Conservation (phyloP, 2,888 invertebrate genomes). For the Drosophila borborema region DNA sequence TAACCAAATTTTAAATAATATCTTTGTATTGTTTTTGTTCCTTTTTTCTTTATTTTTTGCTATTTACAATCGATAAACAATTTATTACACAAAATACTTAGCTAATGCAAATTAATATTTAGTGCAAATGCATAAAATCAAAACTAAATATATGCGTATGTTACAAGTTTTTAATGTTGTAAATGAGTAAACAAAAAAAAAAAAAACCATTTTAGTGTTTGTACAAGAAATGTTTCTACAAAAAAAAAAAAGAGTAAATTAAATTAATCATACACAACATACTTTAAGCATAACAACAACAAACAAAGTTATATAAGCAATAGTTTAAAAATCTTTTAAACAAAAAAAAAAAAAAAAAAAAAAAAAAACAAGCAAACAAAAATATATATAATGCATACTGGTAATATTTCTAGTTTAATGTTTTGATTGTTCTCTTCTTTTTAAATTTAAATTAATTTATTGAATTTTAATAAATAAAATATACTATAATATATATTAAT, state of each 20-base stretch:
- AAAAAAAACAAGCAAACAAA: slow-evolving; percentile 9
- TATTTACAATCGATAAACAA: slow-evolving; percentile 52
- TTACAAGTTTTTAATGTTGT: slow-evolving; percentile 74
- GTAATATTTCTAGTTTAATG: slow-evolving; percentile 76
- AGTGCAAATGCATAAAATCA: slow-evolving; percentile 61
- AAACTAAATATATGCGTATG: slow-evolving; percentile 56
- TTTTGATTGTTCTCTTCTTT: slow-evolving; percentile 76
- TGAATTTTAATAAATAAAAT: slow-evolving; percentile 72
- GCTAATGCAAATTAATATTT: slow-evolving; percentile 68
- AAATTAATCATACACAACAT: slow-evolving; percentile 37
- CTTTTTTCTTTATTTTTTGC: slow-evolving; percentile 27
- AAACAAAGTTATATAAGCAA: slow-evolving; percentile 65
- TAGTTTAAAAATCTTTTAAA: slow-evolving; percentile 75
- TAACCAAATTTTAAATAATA: slow-evolving; percentile 32
- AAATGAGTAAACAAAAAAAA: slow-evolving; percentile 43
- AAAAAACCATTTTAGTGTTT: slow-evolving; percentile 57
- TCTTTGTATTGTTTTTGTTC: slow-evolving; percentile 24
- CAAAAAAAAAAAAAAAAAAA: slow-evolving; percentile 44
- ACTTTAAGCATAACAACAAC: slow-evolving; percentile 39
- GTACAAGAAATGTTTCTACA: slow-evolving; percentile 68
- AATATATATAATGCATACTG: slow-evolving; percentile 53
- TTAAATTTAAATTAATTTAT: slow-evolving; percentile 76
- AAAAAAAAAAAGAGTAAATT: slow-evolving; percentile 34
- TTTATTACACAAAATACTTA: slow-evolving; percentile 69
- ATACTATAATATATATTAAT: slow-evolving; percentile 29